Conservation (phyloP, 1,140 invertebrate species). For the Drosophila orosa region DNA sequence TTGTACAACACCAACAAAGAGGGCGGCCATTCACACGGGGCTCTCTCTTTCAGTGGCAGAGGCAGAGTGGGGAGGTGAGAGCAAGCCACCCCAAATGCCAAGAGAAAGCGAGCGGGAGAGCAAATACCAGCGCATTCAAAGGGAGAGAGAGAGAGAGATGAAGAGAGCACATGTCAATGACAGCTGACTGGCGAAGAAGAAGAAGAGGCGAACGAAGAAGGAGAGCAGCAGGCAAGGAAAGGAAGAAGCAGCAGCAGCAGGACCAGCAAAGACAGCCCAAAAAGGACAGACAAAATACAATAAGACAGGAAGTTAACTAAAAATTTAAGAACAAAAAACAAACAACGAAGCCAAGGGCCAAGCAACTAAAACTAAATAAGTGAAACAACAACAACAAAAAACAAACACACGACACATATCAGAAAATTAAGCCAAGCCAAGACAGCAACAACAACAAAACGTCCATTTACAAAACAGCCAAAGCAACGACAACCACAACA, state of each 20-base stretch:
- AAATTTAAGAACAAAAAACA: conserved; percentile 5
- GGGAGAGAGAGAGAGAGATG: conserved; percentile 55
- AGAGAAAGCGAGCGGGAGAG: conserved; percentile 10
- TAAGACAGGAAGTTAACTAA: conserved; percentile 28
- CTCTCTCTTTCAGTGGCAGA: conserved; percentile 9
- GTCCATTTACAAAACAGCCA: conserved; percentile 68
- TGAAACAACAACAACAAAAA: conserved; percentile 8
- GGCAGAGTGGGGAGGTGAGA: not conserved
- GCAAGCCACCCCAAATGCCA: conserved; percentile 39
- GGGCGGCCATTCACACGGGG: conserved; percentile 57
- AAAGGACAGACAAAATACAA: conserved; percentile 53
- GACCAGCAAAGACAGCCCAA: conserved; percentile 33
- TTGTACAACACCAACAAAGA: conserved; percentile 55
- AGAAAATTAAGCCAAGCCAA: conserved; percentile 30
- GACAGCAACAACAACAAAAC: conserved; percentile 52
- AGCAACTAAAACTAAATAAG: conserved; percentile 6
- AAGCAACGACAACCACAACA: conserved; percentile 28
- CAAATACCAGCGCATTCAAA: conserved; percentile 19
- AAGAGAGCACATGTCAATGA: conserved; percentile 68
- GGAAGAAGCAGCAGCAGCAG: conserved; percentile 47
- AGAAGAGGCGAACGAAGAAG: conserved; percentile 26
- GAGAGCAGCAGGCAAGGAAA: conserved; percentile 24
- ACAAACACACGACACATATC: conserved; percentile 47
- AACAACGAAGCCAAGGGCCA: conserved; percentile 6
- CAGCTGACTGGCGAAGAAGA: conserved; percentile 69